Evolutionary conservation across 2,888 invertebrate species (phyloP), one percentile per base, ranked within the genome.

Genomic region (Orthonychiurus folsomi): DNA sequence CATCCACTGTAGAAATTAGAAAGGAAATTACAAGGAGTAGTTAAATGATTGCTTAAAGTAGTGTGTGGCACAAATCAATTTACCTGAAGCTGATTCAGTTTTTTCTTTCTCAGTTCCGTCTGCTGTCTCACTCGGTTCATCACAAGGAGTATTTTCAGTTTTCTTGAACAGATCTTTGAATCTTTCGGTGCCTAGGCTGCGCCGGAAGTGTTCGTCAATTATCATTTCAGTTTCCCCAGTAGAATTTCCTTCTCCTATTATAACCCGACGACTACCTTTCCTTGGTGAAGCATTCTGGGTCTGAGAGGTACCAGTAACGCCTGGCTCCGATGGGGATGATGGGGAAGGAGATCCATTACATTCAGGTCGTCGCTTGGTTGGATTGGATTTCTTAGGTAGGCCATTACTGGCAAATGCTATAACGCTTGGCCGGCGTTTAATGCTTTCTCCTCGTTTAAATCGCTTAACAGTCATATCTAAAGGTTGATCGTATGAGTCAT

Each of bases 131-230:
- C 9, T 37, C 37, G 37, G 15, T 37, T 5, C 9, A 37, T 37
- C 37, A 37, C 15, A n/a, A n/a, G n/a, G n/a, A n/a, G n/a, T 37
- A 37, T 37, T 37, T 15, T 37, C 37, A 37, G 9, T 37, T 15
- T 37, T 37, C 15, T 37, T 37, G 37, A 53, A 48, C 60, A 52
- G 53, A 27, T 25, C 60, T 50, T 18, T 26, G 20, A 3, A 60
- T 28, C n/a, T 52, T 20, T 52, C 24, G 9, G 52, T 12, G 9
- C 52, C 52, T 9, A 52, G n/a, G 20, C 52, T 52, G 5, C 52
- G 52, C 5, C 52, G 52, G 52, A 52, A 52, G 20, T 52, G 52
- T 23, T 52, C 52, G 20, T 52, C 52, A 52, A 52, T 52, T 9
- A 52, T 12, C 3, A n/a, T 9, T 52, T 52, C 12, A 5, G 15